Percentiles rank a stretch among this genome's conserved stretches.
Evolutionary conservation across 1,140 invertebrate species (phyloP).

Genomic region (Chrysopa pallens): DNA sequence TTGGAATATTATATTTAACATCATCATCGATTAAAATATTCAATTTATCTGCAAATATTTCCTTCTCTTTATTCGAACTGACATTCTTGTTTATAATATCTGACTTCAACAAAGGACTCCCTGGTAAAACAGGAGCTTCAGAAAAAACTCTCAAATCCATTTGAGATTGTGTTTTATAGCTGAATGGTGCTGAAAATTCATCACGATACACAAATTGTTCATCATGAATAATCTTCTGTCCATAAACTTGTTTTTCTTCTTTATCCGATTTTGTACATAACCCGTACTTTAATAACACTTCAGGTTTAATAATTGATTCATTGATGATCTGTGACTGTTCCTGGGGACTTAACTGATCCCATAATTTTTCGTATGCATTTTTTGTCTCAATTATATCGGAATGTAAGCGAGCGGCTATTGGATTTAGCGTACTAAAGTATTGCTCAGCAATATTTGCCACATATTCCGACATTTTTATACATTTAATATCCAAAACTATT

Average conservation of each 20-base stretch:
- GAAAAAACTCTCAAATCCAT: constrained; percentile 40
- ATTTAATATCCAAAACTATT: background rate
- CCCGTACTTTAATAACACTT: constrained; percentile 47
- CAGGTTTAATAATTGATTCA: constrained; percentile 57
- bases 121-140: constrained; percentile 17
- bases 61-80: too few relatives aligned
- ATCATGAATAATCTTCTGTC: constrained; percentile 27
- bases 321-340: constrained; percentile 55
- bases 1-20: too few relatives aligned
- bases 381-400: constrained; percentile 47
- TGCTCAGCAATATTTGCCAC: constrained; percentile 31
- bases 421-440: constrained; percentile 50
- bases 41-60: too few relatives aligned
- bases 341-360: constrained; percentile 41
- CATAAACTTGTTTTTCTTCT: constrained; percentile 26
- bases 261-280: constrained; percentile 25
- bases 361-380: constrained; percentile 47
- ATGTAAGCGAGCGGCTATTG: constrained; percentile 44
- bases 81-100: background rate
- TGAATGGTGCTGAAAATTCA: constrained; percentile 61
- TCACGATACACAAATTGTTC: constrained; percentile 40
- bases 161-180: constrained; percentile 61
- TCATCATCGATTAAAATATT: too few relatives aligned
- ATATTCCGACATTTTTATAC: background rate
- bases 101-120: constrained; percentile 11